Base-by-base conservation (phyloP, 1,140 invertebrate genomes). In the Drosophila pallidifrons region DNA sequence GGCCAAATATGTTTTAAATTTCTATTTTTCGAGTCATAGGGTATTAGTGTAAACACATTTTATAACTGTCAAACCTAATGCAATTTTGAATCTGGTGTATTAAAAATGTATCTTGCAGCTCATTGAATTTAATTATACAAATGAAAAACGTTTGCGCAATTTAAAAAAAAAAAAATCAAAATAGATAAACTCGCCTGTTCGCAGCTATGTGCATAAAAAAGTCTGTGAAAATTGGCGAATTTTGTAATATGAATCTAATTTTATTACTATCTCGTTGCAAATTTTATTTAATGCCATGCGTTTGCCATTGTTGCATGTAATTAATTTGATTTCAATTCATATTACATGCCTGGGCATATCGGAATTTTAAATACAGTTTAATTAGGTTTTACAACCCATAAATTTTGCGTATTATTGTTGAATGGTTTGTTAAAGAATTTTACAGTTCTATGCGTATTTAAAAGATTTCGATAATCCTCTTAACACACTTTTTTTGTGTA, bases 81-180 rank as follows among this genome's bases (percentile, higher is more conserved):
- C 58, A 38, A 78, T 76, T 61, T 55, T n/a, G 30, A 38, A 54
- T 54, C 63, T 52, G 59, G 30, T 47, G 8, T 41, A 59, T 66
- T 59, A 51, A 51, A 68, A 65, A 60, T 72, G 20, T 67, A 16
- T 66, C 63, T 69, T 41, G 45, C 47, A 67, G 71, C 76, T 79
- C 60, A 82, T 82, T 71, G 76, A 88, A 82, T 88, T 82, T 77
- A 72, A 88, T 88, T 88, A 75, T 82, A 77, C 51, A 77, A 88
- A 88, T 88, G 72, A 82, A 88, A 79, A 87, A 79, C 79, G 38
- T 75, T 68, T 54, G 25, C 41, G 5, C 63, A 65, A 13, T 45
- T 35, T 51, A 69, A 71, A 35, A 59, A 69, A 71, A 64, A 59
- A 65, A 71, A 64, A 25, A 25, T 47, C 65, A 71, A 64, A 35